These are phyloP conservation scores for Drosophila trapezifrons DNA, from an alignment of 1,140 invertebrate species.

Conservation along the genomic window DNA sequence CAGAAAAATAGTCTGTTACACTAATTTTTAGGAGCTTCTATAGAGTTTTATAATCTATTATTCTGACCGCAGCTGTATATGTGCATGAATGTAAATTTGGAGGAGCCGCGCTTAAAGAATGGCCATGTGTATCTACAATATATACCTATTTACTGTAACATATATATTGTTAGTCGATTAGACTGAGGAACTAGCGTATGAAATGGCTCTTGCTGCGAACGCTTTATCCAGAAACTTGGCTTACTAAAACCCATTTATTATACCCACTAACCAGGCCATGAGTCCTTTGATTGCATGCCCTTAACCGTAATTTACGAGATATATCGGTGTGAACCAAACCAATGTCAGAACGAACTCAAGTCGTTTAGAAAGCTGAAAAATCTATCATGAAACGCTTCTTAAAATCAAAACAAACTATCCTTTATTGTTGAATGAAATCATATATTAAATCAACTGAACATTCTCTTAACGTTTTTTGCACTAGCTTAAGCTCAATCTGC, in stretches of 20 bases:
- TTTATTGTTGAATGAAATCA: slow-evolving; percentile 9
- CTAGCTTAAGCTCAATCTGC: slow-evolving; percentile 36
- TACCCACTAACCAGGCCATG: slow-evolving; percentile 38
- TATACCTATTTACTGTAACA: slow-evolving; percentile 62
- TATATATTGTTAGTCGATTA: slow-evolving; percentile 57
- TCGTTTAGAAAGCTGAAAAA: slow-evolving; percentile 13
- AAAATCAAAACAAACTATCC: slow-evolving; percentile 20
- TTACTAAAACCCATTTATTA: slow-evolving; percentile 45
- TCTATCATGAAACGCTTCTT: slow-evolving; percentile 22
- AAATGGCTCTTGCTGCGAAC: slow-evolving; percentile 26
- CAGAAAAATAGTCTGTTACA: too few relatives aligned
- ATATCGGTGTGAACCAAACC: slow-evolving; percentile 8
- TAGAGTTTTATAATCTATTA: background rate
- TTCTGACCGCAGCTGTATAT: slow-evolving; percentile 10
- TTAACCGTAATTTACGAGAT: slow-evolving; percentile 19
- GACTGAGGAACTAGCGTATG: slow-evolving; percentile 52
- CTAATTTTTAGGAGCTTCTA: background rate
- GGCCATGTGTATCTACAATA: slow-evolving; percentile 47
- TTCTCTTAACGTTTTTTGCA: slow-evolving; percentile 38
- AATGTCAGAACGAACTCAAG: slow-evolving; percentile 8
- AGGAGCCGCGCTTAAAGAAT: slow-evolving; percentile 30
- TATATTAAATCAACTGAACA: slow-evolving; percentile 26
- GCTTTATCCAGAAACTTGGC: slow-evolving; percentile 43
- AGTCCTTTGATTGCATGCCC: slow-evolving; percentile 36
- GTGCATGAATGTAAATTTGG: slow-evolving; percentile 29